phyloP scores from a whole-genome alignment of 2,797 vertebrate species.

The Cuniculus paca region DNA sequence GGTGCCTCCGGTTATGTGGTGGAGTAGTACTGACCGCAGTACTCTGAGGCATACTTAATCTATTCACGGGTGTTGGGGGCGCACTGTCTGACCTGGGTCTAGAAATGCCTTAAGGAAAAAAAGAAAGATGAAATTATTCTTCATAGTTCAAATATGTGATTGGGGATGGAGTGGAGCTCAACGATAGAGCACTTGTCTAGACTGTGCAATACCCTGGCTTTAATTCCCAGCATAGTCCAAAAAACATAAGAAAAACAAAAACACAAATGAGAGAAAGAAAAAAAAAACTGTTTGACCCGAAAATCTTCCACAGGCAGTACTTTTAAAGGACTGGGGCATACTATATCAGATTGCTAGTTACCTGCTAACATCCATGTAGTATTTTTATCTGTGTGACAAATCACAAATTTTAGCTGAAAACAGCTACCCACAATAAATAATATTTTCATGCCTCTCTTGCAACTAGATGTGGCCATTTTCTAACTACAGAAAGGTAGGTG shows the following conservation, averaged over 20 bases:
- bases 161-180: neutral
- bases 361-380: neutral
- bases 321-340: neutral
- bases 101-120: constrained; percentile 91
- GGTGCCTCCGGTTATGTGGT: constrained; percentile 95
- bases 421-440: constrained; percentile 18
- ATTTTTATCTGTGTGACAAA: constrained; percentile 32
- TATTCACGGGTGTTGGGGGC: constrained; percentile 94
- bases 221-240: neutral
- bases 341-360: neutral
- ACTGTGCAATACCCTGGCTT: neutral
- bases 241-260: neutral
- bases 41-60: constrained; percentile 92
- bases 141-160: constrained; percentile 41
- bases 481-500: neutral
- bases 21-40: constrained; percentile 92
- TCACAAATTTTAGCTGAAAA: constrained; percentile 47
- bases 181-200: neutral
- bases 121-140: constrained; percentile 62
- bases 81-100: constrained; percentile 96
- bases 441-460: constrained; percentile 24
- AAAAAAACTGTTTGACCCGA: neutral
- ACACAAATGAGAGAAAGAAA: neutral
- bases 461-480: constrained; percentile 8
- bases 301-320: constrained; percentile 57